Evolutionary conservation across 2,797 vertebrate genomes (phyloP).

Genomic region (Podarcis siculus): DNA sequence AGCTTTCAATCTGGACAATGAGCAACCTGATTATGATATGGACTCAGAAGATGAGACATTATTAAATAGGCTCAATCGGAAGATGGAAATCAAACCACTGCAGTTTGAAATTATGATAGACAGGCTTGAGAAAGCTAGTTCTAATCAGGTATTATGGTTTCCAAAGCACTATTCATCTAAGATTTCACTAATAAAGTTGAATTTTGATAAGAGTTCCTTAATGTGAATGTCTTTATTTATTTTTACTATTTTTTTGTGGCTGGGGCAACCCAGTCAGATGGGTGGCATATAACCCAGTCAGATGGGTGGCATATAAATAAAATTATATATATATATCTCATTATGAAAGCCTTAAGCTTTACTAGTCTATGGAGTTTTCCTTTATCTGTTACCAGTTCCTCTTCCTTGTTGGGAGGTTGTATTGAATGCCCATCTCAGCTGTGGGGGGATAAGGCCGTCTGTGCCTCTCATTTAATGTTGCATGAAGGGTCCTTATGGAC

Average conservation of each 20-base stretch:
- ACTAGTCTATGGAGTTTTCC: neutral
- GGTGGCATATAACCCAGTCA: no score
- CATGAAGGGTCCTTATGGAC: no score
- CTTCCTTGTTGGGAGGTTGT: neutral
- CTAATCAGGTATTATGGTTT: slow-evolving; percentile 86
- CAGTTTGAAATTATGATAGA: slow-evolving; percentile 97
- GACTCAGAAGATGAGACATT: slow-evolving; percentile 94
- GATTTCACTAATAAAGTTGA: slow-evolving; percentile 14
- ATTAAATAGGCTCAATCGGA: slow-evolving; percentile 91
- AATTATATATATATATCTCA: neutral
- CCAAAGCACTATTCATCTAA: neutral
- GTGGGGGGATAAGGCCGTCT: no score
- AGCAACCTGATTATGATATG: slow-evolving; percentile 95
- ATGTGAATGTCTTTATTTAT: neutral
- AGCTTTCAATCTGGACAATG: slow-evolving; percentile 91
- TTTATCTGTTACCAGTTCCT: neutral
- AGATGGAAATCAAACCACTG: slow-evolving; percentile 92
- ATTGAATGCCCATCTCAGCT: neutral
- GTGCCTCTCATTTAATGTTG: no score
- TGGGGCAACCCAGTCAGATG: no score
- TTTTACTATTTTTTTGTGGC: no score
- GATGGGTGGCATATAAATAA: no score
- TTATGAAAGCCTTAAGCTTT: neutral
- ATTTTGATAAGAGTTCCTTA: slow-evolving; percentile 13
- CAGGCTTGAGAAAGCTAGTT: slow-evolving; percentile 92